A percentile compares a stretch with the other conserved stretches of the same genome.
phyloP scores from a whole-genome alignment of 2,797 vertebrate species.

The Gobio occitaniae region DNA sequence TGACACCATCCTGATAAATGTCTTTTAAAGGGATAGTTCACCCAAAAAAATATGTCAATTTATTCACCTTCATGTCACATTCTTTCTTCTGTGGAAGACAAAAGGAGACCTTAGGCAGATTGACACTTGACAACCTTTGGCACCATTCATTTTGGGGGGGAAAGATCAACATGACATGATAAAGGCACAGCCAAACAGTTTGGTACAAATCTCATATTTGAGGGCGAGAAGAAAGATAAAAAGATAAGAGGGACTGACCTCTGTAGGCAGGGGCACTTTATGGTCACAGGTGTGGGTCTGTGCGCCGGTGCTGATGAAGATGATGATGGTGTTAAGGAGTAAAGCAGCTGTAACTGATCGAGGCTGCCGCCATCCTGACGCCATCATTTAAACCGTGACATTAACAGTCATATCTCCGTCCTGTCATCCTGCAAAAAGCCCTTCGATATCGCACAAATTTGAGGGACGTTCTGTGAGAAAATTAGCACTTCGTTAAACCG shows the following conservation, averaged over 20 bases:
- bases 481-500: conserved; percentile 38
- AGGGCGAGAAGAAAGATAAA: not conserved
- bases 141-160: not conserved
- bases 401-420: conserved; percentile 71
- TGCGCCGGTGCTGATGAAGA: conserved; percentile 59
- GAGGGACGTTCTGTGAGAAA: not conserved
- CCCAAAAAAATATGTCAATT: not conserved
- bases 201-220: not conserved
- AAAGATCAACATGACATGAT: not conserved
- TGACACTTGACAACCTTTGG: not conserved
- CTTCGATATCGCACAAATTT: not conserved
- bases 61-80: not conserved
- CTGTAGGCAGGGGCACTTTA: conserved; percentile 67
- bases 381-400: conserved; percentile 72
- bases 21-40: not conserved
- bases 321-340: conserved; percentile 59
- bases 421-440: not conserved
- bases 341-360: conserved; percentile 61
- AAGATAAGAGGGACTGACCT: conserved; percentile 66
- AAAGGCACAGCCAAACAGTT: not conserved
- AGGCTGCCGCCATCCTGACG: conserved; percentile 68
- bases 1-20: not conserved
- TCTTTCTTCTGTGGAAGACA: not conserved
- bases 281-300: conserved; percentile 75
- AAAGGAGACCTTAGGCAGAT: not conserved